A percentile compares a stretch with the other conserved stretches of the same genome.
phyloP scores from a whole-genome alignment of 1,140 invertebrate species.

The Drosophila watanabei region DNA sequence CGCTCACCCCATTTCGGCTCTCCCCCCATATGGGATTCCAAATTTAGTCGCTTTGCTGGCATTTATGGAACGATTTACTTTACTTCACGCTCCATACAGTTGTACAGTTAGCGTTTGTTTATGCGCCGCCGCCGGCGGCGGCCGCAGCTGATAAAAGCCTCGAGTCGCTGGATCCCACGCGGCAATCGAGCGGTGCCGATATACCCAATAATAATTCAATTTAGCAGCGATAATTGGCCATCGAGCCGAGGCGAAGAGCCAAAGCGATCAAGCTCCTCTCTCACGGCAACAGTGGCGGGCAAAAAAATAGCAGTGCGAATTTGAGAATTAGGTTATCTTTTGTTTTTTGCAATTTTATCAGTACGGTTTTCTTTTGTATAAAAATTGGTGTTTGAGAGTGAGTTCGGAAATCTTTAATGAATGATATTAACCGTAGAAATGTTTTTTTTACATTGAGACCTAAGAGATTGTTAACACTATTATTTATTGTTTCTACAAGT shows the following conservation, averaged over 20 bases:
- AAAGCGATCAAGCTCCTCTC: conserved; percentile 3
- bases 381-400: background rate
- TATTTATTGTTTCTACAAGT: background rate
- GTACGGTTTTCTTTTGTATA: too few species aligned
- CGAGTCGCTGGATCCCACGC: conserved; percentile 65
- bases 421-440: too few species aligned
- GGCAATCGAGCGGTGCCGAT: conserved; percentile 23
- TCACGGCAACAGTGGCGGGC: conserved; percentile 1
- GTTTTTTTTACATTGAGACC: background rate
- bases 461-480: background rate
- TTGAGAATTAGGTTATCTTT: background rate
- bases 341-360: background rate
- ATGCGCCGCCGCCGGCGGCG: conserved; percentile 24
- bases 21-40: conserved; percentile 1
- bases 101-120: conserved; percentile 39
- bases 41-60: conserved; percentile 29
- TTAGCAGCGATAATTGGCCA: conserved; percentile 77
- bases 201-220: conserved; percentile 75
- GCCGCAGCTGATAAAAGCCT: conserved; percentile 56
- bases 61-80: conserved; percentile 37
- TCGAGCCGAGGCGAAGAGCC: conserved; percentile 29
- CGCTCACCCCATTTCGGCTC: conserved; percentile 7
- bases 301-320: background rate
- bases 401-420: background rate
- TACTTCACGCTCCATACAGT: conserved; percentile 8